Evolutionary conservation across 2,797 vertebrate species (phyloP).

Genomic region (Pagetopsis macropterus): DNA sequence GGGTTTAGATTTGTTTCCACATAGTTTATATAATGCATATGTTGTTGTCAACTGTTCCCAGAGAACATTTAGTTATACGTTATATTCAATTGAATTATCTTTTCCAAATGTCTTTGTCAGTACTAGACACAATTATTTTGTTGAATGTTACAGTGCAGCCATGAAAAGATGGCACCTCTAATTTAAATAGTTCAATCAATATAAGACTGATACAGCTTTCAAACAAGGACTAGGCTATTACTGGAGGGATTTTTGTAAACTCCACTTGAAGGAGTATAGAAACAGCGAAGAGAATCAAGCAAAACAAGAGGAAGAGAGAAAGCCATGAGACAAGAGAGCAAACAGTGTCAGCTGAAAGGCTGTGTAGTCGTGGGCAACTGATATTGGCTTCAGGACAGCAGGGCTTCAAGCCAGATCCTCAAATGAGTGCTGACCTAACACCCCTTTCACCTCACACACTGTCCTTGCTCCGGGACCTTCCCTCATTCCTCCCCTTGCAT

Average conservation of each 20-base stretch:
- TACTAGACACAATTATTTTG: background rate
- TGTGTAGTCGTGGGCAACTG: constrained; percentile 42
- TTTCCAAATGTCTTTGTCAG: background rate
- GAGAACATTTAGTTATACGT: background rate
- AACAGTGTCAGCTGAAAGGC: constrained; percentile 27
- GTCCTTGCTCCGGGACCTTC: constrained; percentile 4
- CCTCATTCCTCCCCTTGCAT: constrained; percentile 18
- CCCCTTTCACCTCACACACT: constrained; percentile 32
- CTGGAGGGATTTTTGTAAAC: no score
- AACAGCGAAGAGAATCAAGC: constrained; percentile 5
- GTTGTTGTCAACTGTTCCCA: background rate
- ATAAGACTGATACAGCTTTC: background rate
- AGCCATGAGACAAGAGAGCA: constrained; percentile 24
- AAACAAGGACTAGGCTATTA: background rate
- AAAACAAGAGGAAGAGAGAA: constrained; percentile 20
- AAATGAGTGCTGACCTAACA: constrained; percentile 18
- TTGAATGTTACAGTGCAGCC: background rate
- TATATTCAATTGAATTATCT: background rate
- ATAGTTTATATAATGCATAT: background rate
- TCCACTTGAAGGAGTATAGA: background rate
- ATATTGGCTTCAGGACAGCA: constrained; percentile 40
- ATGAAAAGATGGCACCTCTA: background rate
- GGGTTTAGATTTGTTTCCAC: background rate
- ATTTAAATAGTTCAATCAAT: background rate
- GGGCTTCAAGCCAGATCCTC: constrained; percentile 38